Conservation (phyloP, 2,888 invertebrate genomes). For the Alviniconcha strummeri region DNA sequence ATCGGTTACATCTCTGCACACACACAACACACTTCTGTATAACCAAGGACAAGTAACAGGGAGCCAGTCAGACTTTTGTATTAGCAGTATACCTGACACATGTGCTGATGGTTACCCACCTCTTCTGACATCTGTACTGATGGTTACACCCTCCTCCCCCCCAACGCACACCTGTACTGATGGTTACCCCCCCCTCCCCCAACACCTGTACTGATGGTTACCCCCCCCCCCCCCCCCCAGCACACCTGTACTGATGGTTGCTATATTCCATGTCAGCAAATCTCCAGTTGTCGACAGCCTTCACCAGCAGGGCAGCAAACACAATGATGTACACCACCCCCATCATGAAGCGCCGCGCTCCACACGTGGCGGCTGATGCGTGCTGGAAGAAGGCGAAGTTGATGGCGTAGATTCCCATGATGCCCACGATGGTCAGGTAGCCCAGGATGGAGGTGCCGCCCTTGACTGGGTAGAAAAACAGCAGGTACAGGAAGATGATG, state of each 20-base stretch:
- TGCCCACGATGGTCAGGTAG: conserved; percentile 73
- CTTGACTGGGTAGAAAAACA: conserved; percentile 70
- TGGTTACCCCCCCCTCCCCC: too few relatives aligned
- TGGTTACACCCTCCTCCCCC: too few relatives aligned
- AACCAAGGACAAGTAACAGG: too few relatives aligned
- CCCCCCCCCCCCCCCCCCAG: not conserved
- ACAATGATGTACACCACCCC: conserved; percentile 74
- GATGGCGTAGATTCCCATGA: conserved; percentile 73
- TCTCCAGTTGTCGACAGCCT: conserved; percentile 74
- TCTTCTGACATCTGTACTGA: too few relatives aligned
- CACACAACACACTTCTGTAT: not conserved
- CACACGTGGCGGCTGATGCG: conserved; percentile 72
- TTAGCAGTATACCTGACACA: too few relatives aligned
- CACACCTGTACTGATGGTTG: conserved; percentile 45
- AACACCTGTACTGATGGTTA: not conserved
- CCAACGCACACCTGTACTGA: too few relatives aligned
- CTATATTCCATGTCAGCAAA: conserved; percentile 54
- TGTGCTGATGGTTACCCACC: too few relatives aligned
- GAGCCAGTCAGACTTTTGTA: too few relatives aligned
- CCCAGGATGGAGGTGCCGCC: conserved; percentile 72
- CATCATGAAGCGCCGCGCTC: conserved; percentile 72
- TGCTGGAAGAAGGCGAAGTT: conserved; percentile 74
- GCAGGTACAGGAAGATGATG: conserved; percentile 71
- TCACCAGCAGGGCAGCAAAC: conserved; percentile 74
- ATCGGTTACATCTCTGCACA: not conserved